Evolutionary conservation across 2,888 invertebrate genomes (phyloP).

Genomic region (Andrena marginata): DNA sequence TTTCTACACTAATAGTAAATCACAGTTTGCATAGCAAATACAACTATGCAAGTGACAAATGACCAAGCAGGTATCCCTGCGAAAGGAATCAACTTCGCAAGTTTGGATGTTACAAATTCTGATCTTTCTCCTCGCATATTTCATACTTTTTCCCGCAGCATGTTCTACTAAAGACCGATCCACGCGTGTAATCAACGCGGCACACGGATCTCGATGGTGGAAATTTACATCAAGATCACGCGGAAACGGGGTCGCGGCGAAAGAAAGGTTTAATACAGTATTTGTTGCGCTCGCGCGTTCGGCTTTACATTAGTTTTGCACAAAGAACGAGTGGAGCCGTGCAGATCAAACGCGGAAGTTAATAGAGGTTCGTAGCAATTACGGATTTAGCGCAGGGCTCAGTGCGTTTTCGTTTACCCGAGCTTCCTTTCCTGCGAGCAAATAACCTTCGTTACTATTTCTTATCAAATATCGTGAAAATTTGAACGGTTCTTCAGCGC

Average conservation of each 20-base stretch:
- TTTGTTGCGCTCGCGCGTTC: constrained; percentile 37
- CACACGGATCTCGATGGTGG: neutral
- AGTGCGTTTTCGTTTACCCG: constrained; percentile 56
- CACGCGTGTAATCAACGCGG: constrained; percentile 30
- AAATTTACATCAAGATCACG: constrained; percentile 42
- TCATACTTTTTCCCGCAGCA: neutral
- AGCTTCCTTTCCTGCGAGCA: constrained; percentile 38
- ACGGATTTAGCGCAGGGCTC: constrained; percentile 44
- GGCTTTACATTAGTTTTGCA: constrained; percentile 52
- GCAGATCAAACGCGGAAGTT: constrained; percentile 61
- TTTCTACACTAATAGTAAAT: neutral
- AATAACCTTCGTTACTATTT: constrained; percentile 24
- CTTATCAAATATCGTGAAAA: neutral
- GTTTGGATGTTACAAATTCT: neutral
- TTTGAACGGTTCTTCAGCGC: neutral
- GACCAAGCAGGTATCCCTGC: neutral
- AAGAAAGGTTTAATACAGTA: constrained; percentile 56
- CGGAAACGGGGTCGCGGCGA: neutral
- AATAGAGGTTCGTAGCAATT: constrained; percentile 64
- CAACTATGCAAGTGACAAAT: neutral
- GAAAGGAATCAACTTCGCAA: neutral
- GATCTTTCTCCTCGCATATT: neutral
- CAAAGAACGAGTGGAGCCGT: constrained; percentile 55
- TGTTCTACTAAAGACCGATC: neutral
- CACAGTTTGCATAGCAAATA: neutral